These are phyloP conservation scores for Pseudanteris insignis DNA, from an alignment of 2,888 invertebrate genomes.

Conservation along the genomic window DNA sequence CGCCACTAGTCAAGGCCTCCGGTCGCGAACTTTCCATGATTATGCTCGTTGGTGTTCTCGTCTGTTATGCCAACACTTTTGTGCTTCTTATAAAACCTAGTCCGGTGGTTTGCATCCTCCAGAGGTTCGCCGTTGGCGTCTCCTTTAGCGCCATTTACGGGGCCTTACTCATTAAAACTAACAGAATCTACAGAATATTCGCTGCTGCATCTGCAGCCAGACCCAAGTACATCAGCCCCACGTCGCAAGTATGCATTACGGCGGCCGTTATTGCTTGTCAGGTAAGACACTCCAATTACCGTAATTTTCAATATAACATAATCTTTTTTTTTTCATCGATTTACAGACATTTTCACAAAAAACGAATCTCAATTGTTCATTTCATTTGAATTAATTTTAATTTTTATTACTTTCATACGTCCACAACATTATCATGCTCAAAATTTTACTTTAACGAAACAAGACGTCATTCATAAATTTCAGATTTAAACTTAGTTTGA, in stretches of 20 bases:
- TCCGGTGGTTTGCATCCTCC: slow-evolving; percentile 70
- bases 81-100: slow-evolving; percentile 71
- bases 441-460: too few relatives aligned
- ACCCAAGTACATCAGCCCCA: slow-evolving; percentile 74
- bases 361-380: too few relatives aligned
- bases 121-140: slow-evolving; percentile 74
- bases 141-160: slow-evolving; percentile 75
- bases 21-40: slow-evolving; percentile 74
- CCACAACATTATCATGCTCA: too few relatives aligned
- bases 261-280: slow-evolving; percentile 70
- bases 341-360: background rate
- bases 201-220: slow-evolving; percentile 72
- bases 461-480: too few relatives aligned
- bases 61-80: slow-evolving; percentile 74
- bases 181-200: slow-evolving; percentile 73
- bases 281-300: too few relatives aligned
- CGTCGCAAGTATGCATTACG: slow-evolving; percentile 73
- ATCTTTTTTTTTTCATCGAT: background rate
- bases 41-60: slow-evolving; percentile 71
- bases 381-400: background rate
- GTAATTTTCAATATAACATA: too few relatives aligned
- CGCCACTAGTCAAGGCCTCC: slow-evolving; percentile 73
- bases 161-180: slow-evolving; percentile 74
- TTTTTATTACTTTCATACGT: too few relatives aligned
- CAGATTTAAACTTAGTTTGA: too few relatives aligned